A percentile compares a stretch with the other conserved stretches of the same genome.
phyloP scores from a whole-genome alignment of 1,140 invertebrate genomes.

The Conus betulinus region DNA sequence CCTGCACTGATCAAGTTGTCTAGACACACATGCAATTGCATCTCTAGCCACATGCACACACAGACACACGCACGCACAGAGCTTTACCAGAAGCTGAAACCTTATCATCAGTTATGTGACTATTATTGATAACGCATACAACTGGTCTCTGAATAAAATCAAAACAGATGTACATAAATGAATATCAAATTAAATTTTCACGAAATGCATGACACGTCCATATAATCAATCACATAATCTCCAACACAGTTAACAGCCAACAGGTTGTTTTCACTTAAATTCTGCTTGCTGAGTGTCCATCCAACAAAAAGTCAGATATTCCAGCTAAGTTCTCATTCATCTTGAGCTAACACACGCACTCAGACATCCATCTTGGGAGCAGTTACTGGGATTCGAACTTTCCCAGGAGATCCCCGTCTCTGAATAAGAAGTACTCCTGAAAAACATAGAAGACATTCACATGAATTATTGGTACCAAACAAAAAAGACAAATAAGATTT shows the following conservation, averaged over 20 bases:
- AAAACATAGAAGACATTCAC: conserved; percentile 45
- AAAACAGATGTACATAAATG: not conserved
- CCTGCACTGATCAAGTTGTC: no score
- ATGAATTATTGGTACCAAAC: not conserved
- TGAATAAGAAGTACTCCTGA: conserved; percentile 94
- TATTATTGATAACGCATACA: not conserved
- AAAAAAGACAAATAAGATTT: not conserved
- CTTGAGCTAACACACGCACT: not conserved
- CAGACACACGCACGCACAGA: no score
- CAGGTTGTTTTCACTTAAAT: no score
- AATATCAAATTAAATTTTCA: not conserved
- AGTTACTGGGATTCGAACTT: conserved; percentile 79
- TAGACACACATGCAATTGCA: no score
- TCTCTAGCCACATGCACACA: no score
- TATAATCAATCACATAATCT: not conserved
- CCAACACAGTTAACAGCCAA: not conserved
- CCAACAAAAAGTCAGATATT: not conserved
- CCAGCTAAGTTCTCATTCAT: not conserved
- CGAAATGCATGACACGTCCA: not conserved
- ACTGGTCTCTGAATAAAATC: not conserved
- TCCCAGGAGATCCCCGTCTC: conserved; percentile 97
- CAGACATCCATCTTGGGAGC: not conserved
- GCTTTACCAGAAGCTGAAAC: no score
- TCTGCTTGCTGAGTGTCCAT: not conserved
- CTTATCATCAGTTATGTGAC: not conserved